Conservation (phyloP, 2,888 invertebrate genomes). For the Pseudeuparius sepicola region DNA sequence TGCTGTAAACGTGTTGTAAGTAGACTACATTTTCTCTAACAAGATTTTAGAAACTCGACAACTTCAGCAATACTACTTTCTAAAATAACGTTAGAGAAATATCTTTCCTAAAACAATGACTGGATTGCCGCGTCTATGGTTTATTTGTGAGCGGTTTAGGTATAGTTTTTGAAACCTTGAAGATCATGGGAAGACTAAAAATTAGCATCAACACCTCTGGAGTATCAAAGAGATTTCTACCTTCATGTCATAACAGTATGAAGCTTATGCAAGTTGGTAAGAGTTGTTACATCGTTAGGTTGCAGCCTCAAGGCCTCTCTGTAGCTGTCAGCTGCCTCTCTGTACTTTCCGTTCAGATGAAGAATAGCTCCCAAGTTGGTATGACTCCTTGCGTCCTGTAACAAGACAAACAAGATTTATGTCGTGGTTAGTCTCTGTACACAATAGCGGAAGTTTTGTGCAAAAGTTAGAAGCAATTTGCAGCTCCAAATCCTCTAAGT, state of each 20-base stretch:
- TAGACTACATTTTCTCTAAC: no score
- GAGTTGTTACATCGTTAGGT: constrained; percentile 80
- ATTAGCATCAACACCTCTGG: no score
- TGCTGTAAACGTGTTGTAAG: no score
- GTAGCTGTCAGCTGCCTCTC: constrained; percentile 80
- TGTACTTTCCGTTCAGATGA: constrained; percentile 84
- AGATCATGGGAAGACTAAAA: no score
- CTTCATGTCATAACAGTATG: constrained; percentile 47
- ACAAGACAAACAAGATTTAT: constrained; percentile 22
- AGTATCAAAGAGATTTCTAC: constrained; percentile 22
- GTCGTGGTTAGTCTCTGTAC: no score
- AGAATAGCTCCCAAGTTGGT: constrained; percentile 93
- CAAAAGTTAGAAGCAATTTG: no score
- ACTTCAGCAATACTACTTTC: no score
- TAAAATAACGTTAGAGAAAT: no score
- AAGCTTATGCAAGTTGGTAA: constrained; percentile 77
- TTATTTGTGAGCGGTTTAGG: constrained; percentile 6
- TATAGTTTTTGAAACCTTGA: constrained; percentile 10
- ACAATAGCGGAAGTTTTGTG: no score
- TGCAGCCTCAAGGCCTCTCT: constrained; percentile 74
- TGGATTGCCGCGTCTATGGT: constrained; percentile 1
- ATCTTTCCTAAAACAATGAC: no score
- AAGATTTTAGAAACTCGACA: no score
- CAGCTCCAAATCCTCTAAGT: no score
- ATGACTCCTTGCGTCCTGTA: constrained; percentile 78